Evolutionary conservation across 1,140 invertebrate genomes (phyloP), one percentile per base, ranked within the genome.

Genomic region (Diorhabda elongata): DNA sequence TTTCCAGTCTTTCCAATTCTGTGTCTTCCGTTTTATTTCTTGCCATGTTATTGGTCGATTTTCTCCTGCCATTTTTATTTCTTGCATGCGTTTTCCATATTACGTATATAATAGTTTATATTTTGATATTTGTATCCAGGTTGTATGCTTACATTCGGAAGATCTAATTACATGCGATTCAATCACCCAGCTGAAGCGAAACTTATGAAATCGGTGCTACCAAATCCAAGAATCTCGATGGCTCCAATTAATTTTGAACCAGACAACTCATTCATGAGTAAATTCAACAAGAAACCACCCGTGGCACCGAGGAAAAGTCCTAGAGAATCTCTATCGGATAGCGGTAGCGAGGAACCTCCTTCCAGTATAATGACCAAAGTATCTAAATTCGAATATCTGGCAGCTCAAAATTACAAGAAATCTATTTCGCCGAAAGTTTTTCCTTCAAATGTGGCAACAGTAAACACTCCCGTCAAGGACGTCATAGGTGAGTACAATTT

Each of bases 101-200:
- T 26, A 26, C 0, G 26, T 26, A 26, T 26, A 26, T 1, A 0
- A 26, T 26, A 26, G 26, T 26, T 26, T 26, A 26, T 52, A 52
- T 52, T 6, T 52, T n/a, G n/a, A 41, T 67, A 11, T 64, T 58
- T 64, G 2, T 0, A 82, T 82, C 70, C 83, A 90, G 91, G 91
- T 77, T 90, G 89, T 77, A 95, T 94, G 91, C 82, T 96, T 62
- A 93, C 92, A 61, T 89, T 96, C 66, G 94, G 93, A 26, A 85
- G 92, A 44, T 95, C 93, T 7, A 94, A 92, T 77, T 93, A 92
- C 78, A 89, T 96, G 78, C 87, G 93, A 6, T 96, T 95, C 83
- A 96, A 96, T 80, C 92, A 95, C 82, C 94, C 94, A 0, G 90
- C 90, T 60, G 92, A 95, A 79, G 93, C 93, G 2, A 88, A 90